Conservation (phyloP, 2,888 invertebrate species). For the Cynaeus angustus region DNA sequence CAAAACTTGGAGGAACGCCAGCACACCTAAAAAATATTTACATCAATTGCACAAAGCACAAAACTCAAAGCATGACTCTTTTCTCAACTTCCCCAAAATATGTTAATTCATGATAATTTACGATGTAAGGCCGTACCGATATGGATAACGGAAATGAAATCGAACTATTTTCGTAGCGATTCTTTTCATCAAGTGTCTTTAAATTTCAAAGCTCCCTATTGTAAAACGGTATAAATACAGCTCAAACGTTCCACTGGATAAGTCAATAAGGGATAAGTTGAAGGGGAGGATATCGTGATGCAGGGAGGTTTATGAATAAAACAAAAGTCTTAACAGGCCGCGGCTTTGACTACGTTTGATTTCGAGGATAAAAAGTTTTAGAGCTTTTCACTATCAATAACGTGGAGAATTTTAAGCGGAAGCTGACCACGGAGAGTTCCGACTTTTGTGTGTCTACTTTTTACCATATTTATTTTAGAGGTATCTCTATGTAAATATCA, state of each 20-base stretch:
- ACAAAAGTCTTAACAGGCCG: slow-evolving; percentile 71
- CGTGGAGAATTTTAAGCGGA: slow-evolving; percentile 17
- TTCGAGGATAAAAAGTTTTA: slow-evolving; percentile 61
- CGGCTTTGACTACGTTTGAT: slow-evolving; percentile 64
- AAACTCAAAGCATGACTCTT: not conserved
- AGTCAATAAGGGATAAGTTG: slow-evolving; percentile 71
- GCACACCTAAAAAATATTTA: slow-evolving; percentile 29
- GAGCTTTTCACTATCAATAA: slow-evolving; percentile 54
- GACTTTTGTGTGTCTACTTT: slow-evolving; percentile 4
- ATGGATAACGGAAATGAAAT: slow-evolving; percentile 61
- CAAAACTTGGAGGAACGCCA: slow-evolving; percentile 55
- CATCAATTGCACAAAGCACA: slow-evolving; percentile 1
- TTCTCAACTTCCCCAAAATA: slow-evolving; percentile 17
- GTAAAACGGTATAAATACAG: slow-evolving; percentile 69
- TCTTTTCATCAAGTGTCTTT: slow-evolving; percentile 67
- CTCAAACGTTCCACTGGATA: slow-evolving; percentile 68
- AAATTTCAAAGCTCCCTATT: slow-evolving; percentile 67
- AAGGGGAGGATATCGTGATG: slow-evolving; percentile 67
- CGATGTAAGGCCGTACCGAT: slow-evolving; percentile 52
- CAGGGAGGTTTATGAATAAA: slow-evolving; percentile 72
- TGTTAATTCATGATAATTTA: slow-evolving; percentile 40
- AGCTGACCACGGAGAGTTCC: slow-evolving; percentile 3
- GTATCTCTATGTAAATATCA: slow-evolving; percentile 12
- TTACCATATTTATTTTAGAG: not conserved
- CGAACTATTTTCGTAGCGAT: slow-evolving; percentile 56